Evolutionary conservation across 2,113 vertebrate genomes (phyloP).

Genomic region (Pipra filicauda): DNA sequence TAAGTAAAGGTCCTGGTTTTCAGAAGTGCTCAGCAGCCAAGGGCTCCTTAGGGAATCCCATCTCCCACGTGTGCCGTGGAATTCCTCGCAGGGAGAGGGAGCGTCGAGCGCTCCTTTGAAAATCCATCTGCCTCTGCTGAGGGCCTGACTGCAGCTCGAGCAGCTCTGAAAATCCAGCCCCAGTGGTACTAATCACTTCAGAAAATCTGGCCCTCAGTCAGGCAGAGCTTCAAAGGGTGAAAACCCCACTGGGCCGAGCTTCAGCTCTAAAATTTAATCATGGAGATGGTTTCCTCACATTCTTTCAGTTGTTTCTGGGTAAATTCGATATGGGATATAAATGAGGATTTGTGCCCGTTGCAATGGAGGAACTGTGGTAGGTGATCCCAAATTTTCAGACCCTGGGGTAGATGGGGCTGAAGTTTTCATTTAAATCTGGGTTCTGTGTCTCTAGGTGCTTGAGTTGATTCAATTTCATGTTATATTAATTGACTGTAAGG

Average conservation of each 20-base stretch:
- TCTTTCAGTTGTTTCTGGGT: constrained; percentile 21
- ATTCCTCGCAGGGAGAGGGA: neutral
- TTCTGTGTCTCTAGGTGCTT: constrained; percentile 42
- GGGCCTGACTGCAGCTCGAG: neutral
- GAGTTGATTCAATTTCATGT: constrained; percentile 58
- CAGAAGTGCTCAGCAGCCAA: neutral
- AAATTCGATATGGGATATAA: constrained; percentile 11
- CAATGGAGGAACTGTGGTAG: neutral
- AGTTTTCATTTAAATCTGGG: constrained; percentile 53
- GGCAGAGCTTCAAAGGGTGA: constrained; percentile 46
- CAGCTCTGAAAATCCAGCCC: neutral
- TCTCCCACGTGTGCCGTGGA: neutral
- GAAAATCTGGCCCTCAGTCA: constrained; percentile 40
- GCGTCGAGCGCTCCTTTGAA: neutral
- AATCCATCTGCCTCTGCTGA: neutral
- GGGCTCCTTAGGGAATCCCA: neutral
- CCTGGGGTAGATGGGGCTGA: constrained; percentile 28
- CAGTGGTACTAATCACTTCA: constrained; percentile 38
- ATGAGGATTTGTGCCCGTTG: neutral
- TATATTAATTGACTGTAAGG: constrained; percentile 53
- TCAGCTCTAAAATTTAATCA: constrained; percentile 19
- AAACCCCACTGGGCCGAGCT: constrained; percentile 35
- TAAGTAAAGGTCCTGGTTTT: neutral
- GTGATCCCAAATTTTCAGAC: constrained; percentile 39
- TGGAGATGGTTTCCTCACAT: constrained; percentile 31